These are phyloP conservation scores for Aphodius sticticus DNA, from an alignment of 2,888 invertebrate genomes.

Conservation along the genomic window DNA sequence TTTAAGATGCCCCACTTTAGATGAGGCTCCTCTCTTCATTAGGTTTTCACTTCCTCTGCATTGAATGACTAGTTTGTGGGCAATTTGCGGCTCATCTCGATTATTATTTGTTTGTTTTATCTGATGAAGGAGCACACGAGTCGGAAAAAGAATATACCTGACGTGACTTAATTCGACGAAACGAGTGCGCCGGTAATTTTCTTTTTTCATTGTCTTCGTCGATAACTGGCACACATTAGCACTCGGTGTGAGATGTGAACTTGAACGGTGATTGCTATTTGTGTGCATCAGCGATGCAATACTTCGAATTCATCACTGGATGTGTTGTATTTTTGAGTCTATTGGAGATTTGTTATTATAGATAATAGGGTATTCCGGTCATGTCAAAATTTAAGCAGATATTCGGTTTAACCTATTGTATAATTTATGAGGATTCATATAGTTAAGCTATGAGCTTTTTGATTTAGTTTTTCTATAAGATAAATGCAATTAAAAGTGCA, in stretches of 20 bases:
- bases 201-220: background rate
- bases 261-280: background rate
- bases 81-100: background rate
- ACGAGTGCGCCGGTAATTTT: slow-evolving; percentile 4
- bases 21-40: background rate
- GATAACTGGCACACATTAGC: background rate
- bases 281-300: background rate
- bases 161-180: background rate
- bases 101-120: slow-evolving; percentile 4
- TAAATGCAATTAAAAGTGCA: no score
- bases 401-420: no score
- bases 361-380: no score
- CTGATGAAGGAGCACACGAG: background rate
- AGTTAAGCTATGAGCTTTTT: no score
- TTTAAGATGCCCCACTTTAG: background rate
- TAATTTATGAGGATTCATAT: no score
- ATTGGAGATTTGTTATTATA: no score
- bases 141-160: background rate
- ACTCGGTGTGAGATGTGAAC: background rate
- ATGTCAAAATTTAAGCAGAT: no score
- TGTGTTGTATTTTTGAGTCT: no score
- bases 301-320: no score
- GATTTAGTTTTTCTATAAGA: no score
- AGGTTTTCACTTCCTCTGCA: background rate
- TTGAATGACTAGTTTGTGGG: background rate